Evolutionary conservation across 2,888 invertebrate genomes (phyloP).

Genomic region (Lagria hirta): DNA sequence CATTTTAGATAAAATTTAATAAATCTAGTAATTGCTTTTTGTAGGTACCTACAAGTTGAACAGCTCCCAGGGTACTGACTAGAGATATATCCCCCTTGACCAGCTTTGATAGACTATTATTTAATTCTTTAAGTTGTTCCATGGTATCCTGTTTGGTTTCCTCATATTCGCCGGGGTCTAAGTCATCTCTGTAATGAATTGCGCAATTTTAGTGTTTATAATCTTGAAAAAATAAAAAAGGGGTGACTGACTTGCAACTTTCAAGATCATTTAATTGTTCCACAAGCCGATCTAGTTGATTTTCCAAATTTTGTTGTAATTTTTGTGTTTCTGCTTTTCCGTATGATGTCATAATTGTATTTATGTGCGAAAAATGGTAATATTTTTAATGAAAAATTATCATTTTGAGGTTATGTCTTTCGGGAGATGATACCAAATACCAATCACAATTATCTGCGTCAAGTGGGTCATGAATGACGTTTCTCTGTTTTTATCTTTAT

Average conservation of each 20-base stretch:
- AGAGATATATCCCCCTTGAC: slow-evolving; percentile 69
- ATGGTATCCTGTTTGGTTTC: slow-evolving; percentile 69
- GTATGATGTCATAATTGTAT: slow-evolving; percentile 55
- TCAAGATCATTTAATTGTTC: slow-evolving; percentile 71
- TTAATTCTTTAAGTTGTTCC: slow-evolving; percentile 70
- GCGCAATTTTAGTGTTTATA: too few relatives aligned
- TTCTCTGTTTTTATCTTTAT: too few relatives aligned
- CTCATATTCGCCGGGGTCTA: slow-evolving; percentile 66
- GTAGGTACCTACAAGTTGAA: slow-evolving; percentile 61
- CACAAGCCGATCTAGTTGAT: slow-evolving; percentile 67
- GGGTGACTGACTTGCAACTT: slow-evolving; percentile 62
- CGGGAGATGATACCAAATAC: slow-evolving; percentile 13
- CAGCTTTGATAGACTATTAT: slow-evolving; percentile 63
- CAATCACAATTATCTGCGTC: slow-evolving; percentile 7
- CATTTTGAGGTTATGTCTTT: slow-evolving; percentile 18
- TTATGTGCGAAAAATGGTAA: slow-evolving; percentile 8
- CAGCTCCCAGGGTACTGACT: slow-evolving; percentile 64
- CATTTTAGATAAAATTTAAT: slow-evolving; percentile 8
- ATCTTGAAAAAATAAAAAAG: slow-evolving; percentile 4
- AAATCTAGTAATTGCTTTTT: not conserved
- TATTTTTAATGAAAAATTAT: slow-evolving; percentile 10
- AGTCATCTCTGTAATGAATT: slow-evolving; percentile 59
- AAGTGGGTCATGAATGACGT: not conserved
- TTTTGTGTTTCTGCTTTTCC: slow-evolving; percentile 65
- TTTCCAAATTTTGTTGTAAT: slow-evolving; percentile 65